These are phyloP conservation scores for Diarsia dahlii DNA, from an alignment of 2,888 invertebrate genomes.

Conservation along the genomic window DNA sequence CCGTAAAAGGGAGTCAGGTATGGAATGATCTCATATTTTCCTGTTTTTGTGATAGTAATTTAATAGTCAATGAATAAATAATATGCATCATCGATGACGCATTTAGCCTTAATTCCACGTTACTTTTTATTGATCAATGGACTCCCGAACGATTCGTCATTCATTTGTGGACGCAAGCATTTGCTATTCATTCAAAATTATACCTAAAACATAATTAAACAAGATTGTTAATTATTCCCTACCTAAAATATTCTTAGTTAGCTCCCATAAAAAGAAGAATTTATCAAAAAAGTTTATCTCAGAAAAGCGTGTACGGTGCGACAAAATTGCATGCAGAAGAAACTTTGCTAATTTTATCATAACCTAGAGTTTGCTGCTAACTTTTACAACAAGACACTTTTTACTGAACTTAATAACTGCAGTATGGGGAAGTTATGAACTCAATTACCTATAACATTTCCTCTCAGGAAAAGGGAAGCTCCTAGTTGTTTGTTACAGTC, in stretches of 20 bases:
- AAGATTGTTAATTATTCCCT: not conserved
- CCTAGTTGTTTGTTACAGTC: not conserved
- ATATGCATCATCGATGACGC: constrained; percentile 45
- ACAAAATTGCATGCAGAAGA: constrained; percentile 39
- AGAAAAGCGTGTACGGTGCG: constrained; percentile 11
- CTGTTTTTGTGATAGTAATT: constrained; percentile 9
- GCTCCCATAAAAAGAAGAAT: not conserved
- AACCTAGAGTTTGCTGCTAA: constrained; percentile 27
- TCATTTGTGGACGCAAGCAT: constrained; percentile 9
- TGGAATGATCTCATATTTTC: constrained; percentile 23
- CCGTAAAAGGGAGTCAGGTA: not conserved
- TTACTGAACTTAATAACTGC: constrained; percentile 37
- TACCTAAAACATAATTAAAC: not conserved
- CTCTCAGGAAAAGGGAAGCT: not conserved
- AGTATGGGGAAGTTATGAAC: constrained; percentile 12
- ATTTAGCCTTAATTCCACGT: constrained; percentile 12
- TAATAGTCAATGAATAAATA: constrained; percentile 24
- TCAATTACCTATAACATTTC: constrained; percentile 20
- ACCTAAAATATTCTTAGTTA: not conserved
- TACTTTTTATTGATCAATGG: constrained; percentile 16
- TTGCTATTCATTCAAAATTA: not conserved
- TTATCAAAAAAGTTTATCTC: not conserved
- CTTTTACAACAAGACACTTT: constrained; percentile 29
- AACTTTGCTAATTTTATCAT: constrained; percentile 44
- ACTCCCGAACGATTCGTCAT: constrained; percentile 15